phyloP scores from a whole-genome alignment of 2,113 vertebrate genomes.

The Bathybates hornii region DNA sequence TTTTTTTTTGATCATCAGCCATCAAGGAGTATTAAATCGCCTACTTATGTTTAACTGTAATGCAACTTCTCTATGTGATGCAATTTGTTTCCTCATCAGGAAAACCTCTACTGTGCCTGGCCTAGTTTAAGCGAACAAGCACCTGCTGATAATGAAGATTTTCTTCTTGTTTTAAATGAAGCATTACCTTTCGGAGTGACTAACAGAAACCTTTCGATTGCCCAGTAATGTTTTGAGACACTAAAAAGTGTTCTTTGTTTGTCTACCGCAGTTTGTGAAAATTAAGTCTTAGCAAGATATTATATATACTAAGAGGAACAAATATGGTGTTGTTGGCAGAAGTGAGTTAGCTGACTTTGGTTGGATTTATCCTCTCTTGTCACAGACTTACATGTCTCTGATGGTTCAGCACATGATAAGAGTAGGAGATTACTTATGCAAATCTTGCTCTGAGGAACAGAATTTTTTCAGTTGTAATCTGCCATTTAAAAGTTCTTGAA shows the following conservation, averaged over 20 bases:
- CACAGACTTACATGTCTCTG: conserved; percentile 11
- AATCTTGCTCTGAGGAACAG: not conserved
- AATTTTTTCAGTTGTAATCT: conserved; percentile 4
- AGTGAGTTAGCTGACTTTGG: not conserved
- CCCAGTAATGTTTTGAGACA: not conserved
- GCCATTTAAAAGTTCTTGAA: not conserved
- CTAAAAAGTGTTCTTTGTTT: not conserved
- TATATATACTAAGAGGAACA: not conserved
- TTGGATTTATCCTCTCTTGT: conserved; percentile 5
- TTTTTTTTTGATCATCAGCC: not conserved
- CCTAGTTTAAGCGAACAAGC: not conserved
- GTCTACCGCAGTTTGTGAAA: not conserved
- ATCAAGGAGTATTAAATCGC: not conserved
- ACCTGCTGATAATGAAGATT: not conserved
- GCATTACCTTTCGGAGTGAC: not conserved
- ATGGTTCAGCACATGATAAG: conserved; percentile 11
- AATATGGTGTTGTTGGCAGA: not conserved
- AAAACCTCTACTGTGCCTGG: not conserved
- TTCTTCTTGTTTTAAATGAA: not conserved
- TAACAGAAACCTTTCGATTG: not conserved
- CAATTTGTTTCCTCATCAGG: not conserved
- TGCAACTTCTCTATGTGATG: not conserved
- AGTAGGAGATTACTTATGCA: conserved; percentile 21
- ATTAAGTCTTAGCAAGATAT: not conserved
- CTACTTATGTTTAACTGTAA: not conserved